Evolutionary conservation across 2,113 vertebrate genomes (phyloP), one percentile per base, ranked within the genome.

Genomic region (Recurvirostra avosetta): DNA sequence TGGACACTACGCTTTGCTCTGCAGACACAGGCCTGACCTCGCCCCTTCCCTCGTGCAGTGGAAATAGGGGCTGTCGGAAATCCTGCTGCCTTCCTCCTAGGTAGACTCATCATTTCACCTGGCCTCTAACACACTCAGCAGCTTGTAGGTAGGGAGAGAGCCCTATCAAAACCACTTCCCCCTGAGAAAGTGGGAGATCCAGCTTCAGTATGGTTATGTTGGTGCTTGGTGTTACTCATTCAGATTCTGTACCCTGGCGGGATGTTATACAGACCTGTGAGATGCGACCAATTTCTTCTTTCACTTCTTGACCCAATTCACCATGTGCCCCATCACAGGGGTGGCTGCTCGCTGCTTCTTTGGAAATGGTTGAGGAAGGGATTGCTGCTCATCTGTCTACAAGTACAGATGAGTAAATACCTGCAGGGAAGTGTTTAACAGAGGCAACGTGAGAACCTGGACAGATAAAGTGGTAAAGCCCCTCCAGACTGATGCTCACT

Each of bases 271-370:
- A 62, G 32, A 67, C 4, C 19, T 14, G 32, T 34, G 67, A 50
- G 67, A 8, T 45, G 41, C 0, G 1, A 47, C 29, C 29, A 12
- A 3, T 71, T 52, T 36, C 26, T 4, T 29, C 18, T 79, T 56
- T n/a, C 15, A 4, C 15, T 84, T 58, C 34, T 61, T 27, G 20
- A 9, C 23, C 32, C 29, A 14, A 2, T 27, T 80, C 32, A 18
- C 2, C 23, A 2, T 1, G 1, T 34, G 12, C 25, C 21, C n/a
- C 22, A 5, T 34, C 27, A 13, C 1, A 3, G 25, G 59, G 23
- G 12, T 55, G 40, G 23, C 59, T n/a, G 45, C 40, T 81, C 7
- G 0, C 18, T 66, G 30, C 45, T 22, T 55, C 21, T 41, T 27
- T 8, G 55, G 86, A 36, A 75, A 1, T 4, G 8, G 27, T 26